Percentiles rank a stretch among this genome's conserved stretches.
These are phyloP conservation scores for Apistogramma diplotaenia DNA, from an alignment of 2,113 vertebrate species.

Conservation along the genomic window DNA sequence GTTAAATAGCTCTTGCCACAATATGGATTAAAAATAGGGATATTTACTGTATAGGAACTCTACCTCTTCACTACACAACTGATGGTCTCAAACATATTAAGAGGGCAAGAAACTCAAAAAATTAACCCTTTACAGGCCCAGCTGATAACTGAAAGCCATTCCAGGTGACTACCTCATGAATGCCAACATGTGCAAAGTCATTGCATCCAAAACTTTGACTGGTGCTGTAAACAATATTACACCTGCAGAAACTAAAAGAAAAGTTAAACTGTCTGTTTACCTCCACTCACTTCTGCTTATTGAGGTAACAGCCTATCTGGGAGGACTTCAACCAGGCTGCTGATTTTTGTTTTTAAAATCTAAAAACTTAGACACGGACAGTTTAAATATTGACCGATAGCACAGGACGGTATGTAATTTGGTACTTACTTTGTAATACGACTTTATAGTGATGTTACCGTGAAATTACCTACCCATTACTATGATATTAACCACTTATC, in stretches of 20 bases:
- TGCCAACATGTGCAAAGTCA: no score
- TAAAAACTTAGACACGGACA: neutral
- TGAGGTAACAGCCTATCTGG: neutral
- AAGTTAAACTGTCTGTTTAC: neutral
- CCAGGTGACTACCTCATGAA: no score
- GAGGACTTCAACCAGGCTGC: neutral
- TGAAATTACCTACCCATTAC: neutral
- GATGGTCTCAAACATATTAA: no score
- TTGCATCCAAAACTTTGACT: no score
- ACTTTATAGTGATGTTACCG: neutral
- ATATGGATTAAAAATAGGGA: no score
- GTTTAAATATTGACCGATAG: neutral
- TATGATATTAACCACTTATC: neutral
- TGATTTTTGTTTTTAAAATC: neutral
- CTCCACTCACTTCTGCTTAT: neutral
- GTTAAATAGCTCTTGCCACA: no score
- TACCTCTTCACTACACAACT: no score
- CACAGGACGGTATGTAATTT: rapidly evolving
- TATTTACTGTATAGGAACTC: no score
- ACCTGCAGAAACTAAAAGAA: neutral
- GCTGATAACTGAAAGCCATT: no score
- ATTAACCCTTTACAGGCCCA: no score
- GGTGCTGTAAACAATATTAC: neutral
- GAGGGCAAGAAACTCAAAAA: no score
- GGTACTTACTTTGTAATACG: neutral